Percentiles rank a stretch among this genome's conserved stretches.
Conservation (phyloP, 2,888 invertebrate genomes). For the Drosophila vallismaia region DNA sequence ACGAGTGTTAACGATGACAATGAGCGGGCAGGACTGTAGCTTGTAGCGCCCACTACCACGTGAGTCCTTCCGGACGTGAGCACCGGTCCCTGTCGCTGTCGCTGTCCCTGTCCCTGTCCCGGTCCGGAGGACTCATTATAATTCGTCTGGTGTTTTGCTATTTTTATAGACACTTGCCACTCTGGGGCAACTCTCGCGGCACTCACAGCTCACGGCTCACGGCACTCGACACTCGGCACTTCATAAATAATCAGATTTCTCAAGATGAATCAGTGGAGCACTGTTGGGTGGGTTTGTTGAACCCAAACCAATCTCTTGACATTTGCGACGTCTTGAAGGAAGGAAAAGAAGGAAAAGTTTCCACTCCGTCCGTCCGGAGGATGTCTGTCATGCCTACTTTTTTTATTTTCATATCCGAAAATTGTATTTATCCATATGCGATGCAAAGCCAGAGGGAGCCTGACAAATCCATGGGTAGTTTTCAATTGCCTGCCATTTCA, state of each 20-base stretch:
- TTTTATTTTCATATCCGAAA: slow-evolving; percentile 35
- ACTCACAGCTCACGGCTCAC: neutral
- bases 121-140: slow-evolving; percentile 51
- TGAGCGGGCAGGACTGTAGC: slow-evolving; percentile 43
- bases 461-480: slow-evolving; percentile 49
- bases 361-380: neutral
- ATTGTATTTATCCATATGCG: slow-evolving; percentile 19
- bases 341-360: slow-evolving; percentile 4
- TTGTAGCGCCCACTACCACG: slow-evolving; percentile 38
- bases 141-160: slow-evolving; percentile 59
- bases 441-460: slow-evolving; percentile 24
- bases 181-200: slow-evolving; percentile 18
- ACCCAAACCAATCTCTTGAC: slow-evolving; percentile 32
- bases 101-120: slow-evolving; percentile 1
- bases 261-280: slow-evolving; percentile 26
- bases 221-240: slow-evolving; percentile 27
- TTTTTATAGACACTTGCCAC: slow-evolving; percentile 56
- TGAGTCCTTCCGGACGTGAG: slow-evolving; percentile 36
- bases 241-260: slow-evolving; percentile 48
- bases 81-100: neutral
- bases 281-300: slow-evolving; percentile 38
- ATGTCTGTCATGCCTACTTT: slow-evolving; percentile 19
- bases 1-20: slow-evolving; percentile 53
- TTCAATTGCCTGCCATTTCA: slow-evolving; percentile 57
- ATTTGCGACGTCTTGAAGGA: slow-evolving; percentile 33